A percentile compares a stretch with the other conserved stretches of the same genome.
Evolutionary conservation across 2,113 vertebrate genomes (phyloP).

Genomic region (Hylia prasina): DNA sequence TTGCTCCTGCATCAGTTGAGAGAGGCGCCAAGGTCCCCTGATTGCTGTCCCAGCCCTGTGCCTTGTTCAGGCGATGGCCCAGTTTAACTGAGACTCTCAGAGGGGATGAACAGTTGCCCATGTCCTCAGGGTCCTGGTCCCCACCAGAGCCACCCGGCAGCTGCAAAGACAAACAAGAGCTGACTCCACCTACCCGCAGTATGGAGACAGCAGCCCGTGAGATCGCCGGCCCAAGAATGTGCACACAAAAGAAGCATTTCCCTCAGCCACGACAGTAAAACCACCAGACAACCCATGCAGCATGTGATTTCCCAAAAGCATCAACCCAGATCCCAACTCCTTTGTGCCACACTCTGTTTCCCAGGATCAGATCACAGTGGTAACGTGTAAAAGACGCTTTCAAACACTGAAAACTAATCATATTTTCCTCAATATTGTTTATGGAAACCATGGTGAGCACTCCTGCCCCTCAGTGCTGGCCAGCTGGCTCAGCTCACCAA

Average conservation of each 20-base stretch:
- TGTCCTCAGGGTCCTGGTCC: neutral
- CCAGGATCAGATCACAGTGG: slow-evolving; percentile 40
- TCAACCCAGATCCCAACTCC: slow-evolving; percentile 2
- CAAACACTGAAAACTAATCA: slow-evolving; percentile 14
- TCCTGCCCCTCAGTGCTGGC: neutral
- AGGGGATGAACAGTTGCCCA: neutral
- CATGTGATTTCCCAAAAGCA: slow-evolving; percentile 61
- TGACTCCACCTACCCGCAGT: slow-evolving; percentile 52
- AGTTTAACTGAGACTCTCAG: neutral
- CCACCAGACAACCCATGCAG: slow-evolving; percentile 61
- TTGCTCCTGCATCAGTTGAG: neutral
- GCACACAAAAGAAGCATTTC: slow-evolving; percentile 54
- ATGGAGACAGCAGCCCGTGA: slow-evolving; percentile 41
- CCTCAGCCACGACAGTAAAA: slow-evolving; percentile 42
- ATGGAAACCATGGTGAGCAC: neutral
- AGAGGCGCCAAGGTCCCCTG: neutral
- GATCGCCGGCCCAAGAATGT: slow-evolving; percentile 42
- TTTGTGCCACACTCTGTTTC: slow-evolving; percentile 36
- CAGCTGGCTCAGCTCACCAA: neutral
- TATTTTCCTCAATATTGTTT: slow-evolving; percentile 19
- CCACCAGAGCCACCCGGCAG: neutral
- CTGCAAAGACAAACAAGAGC: slow-evolving; percentile 35
- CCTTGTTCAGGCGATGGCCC: neutral
- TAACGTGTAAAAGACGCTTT: neutral
- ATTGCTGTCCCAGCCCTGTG: neutral